Evolutionary conservation across 1,140 invertebrate genomes (phyloP).

Genomic region (Whitmania pigra): DNA sequence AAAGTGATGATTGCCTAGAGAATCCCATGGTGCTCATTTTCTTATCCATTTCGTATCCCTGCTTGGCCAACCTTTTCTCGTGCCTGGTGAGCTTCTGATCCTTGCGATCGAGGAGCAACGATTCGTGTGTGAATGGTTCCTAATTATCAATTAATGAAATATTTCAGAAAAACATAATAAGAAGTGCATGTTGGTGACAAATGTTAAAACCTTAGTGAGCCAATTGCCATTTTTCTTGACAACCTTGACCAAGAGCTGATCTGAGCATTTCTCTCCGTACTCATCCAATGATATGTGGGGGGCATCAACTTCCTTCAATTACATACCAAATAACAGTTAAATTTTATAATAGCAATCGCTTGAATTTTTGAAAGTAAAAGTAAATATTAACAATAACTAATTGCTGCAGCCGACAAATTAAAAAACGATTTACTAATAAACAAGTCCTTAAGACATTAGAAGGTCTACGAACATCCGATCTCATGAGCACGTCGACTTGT

Average conservation of each 20-base stretch:
- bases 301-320: constrained; percentile 34
- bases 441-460: neutral
- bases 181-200: neutral
- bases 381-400: too few species aligned
- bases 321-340: neutral
- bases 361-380: neutral
- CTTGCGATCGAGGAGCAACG: constrained; percentile 81
- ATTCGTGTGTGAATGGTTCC: constrained; percentile 92
- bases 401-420: too few species aligned
- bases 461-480: constrained; percentile 59
- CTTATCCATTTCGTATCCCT: constrained; percentile 86
- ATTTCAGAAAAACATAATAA: neutral
- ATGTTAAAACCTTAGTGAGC: constrained; percentile 33
- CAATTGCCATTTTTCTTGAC: constrained; percentile 33
- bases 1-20: constrained; percentile 42
- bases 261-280: constrained; percentile 28
- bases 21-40: constrained; percentile 58
- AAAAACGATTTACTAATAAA: too few species aligned
- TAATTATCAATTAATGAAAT: constrained; percentile 29
- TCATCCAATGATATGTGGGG: constrained; percentile 30
- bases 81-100: constrained; percentile 86
- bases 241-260: constrained; percentile 31
- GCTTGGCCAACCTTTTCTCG: constrained; percentile 76
- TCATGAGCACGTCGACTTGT: constrained; percentile 83
- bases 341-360: neutral